Conservation (phyloP, 2,797 vertebrate species). For the Chrysocyon brachyurus region DNA sequence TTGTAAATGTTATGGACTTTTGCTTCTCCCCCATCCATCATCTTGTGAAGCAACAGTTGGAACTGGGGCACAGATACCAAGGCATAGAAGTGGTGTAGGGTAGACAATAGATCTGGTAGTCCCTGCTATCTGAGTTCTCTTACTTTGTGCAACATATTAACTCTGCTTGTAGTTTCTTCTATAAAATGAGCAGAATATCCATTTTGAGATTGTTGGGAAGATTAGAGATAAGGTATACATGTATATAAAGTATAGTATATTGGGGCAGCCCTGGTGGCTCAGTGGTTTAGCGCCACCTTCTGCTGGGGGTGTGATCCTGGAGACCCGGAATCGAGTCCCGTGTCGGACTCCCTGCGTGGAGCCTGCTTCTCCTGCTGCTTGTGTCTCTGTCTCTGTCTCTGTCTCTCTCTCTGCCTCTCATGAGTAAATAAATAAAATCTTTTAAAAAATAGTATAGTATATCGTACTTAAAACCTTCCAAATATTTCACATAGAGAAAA, state of each 20-base stretch:
- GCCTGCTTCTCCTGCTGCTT: no score
- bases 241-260: background rate
- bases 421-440: no score
- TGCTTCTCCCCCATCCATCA: background rate
- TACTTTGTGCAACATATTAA: background rate
- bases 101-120: background rate
- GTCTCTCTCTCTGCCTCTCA: no score
- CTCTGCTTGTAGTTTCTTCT: background rate
- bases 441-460: background rate
- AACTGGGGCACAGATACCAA: background rate
- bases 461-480: background rate
- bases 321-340: no score
- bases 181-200: background rate
- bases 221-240: background rate
- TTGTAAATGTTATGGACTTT: background rate
- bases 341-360: no score
- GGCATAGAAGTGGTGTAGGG: accelerated
- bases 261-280: no score
- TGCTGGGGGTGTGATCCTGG: no score
- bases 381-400: no score
- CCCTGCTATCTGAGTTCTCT: background rate
- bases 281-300: no score
- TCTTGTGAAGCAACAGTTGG: background rate
- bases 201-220: background rate
- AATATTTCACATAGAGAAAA: background rate